phyloP scores from a whole-genome alignment of 2,113 vertebrate genomes.

The Scolopax mira region DNA sequence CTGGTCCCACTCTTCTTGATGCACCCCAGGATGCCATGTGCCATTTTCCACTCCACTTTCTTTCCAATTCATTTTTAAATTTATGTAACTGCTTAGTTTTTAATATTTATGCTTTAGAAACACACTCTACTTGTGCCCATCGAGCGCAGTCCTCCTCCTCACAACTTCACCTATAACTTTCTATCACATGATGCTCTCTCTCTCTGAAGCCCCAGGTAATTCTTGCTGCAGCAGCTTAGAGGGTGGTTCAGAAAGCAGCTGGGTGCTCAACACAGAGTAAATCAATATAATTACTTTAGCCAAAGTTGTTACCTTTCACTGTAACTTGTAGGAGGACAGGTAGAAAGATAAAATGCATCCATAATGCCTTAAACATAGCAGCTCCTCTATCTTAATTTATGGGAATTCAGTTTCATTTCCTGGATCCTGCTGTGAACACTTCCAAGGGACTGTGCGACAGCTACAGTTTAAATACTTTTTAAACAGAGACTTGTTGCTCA shows the following conservation, averaged over 20 bases:
- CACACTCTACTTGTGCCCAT: neutral
- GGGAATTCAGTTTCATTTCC: conserved; percentile 67
- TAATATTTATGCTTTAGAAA: neutral
- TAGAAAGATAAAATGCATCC: neutral
- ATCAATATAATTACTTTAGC: conserved; percentile 7
- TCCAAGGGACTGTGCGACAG: neutral
- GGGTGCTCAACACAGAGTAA: neutral
- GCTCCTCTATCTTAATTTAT: conserved; percentile 28
- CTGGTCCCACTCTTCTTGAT: too few species aligned
- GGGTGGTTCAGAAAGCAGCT: neutral
- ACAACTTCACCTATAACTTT: neutral
- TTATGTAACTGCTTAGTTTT: neutral
- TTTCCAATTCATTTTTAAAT: neutral
- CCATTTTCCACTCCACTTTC: neutral
- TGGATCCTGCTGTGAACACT: conserved; percentile 5
- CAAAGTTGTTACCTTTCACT: neutral
- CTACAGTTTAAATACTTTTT: neutral
- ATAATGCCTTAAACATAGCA: neutral
- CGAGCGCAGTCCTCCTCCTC: neutral
- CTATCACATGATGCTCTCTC: neutral
- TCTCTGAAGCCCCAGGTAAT: neutral
- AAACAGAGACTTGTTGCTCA: neutral
- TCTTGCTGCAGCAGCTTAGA: neutral
- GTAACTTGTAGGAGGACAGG: neutral
- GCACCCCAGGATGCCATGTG: too few species aligned